Evolutionary conservation across 1,140 invertebrate species (phyloP).

Genomic region (Anastrepha obliqua): DNA sequence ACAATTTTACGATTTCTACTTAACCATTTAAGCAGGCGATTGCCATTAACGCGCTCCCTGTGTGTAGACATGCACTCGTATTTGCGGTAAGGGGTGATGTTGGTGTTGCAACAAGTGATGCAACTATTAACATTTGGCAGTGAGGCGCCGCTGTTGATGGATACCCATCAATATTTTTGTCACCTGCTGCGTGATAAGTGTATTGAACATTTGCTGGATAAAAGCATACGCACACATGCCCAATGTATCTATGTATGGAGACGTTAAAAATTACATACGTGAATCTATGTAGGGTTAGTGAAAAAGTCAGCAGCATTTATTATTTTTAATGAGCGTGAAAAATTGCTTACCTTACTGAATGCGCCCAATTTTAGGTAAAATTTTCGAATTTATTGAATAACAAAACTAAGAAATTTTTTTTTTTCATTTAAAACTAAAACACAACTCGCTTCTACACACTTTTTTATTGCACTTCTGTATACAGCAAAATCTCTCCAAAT

Average conservation of each 20-base stretch:
- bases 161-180: slow-evolving; percentile 72
- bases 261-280: background rate
- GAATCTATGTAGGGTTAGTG: no score
- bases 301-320: no score
- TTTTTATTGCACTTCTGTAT: background rate
- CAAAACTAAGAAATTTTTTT: no score
- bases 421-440: no score
- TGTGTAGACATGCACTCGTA: no score
- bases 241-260: no score
- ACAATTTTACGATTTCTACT: slow-evolving; percentile 34
- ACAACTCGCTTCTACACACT: no score
- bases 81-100: background rate
- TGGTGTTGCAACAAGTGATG: slow-evolving; percentile 65
- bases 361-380: background rate
- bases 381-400: no score
- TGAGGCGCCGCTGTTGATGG: slow-evolving; percentile 73
- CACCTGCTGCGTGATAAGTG: slow-evolving; percentile 68
- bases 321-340: background rate
- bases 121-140: slow-evolving; percentile 58
- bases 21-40: background rate
- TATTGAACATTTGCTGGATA: background rate
- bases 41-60: background rate
- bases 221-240: background rate
- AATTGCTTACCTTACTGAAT: background rate
- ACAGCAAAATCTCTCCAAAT: slow-evolving; percentile 12